Evolutionary conservation across 2,113 vertebrate species (phyloP), one percentile per base, ranked within the genome.

Genomic region (Urocitellus parryii): DNA sequence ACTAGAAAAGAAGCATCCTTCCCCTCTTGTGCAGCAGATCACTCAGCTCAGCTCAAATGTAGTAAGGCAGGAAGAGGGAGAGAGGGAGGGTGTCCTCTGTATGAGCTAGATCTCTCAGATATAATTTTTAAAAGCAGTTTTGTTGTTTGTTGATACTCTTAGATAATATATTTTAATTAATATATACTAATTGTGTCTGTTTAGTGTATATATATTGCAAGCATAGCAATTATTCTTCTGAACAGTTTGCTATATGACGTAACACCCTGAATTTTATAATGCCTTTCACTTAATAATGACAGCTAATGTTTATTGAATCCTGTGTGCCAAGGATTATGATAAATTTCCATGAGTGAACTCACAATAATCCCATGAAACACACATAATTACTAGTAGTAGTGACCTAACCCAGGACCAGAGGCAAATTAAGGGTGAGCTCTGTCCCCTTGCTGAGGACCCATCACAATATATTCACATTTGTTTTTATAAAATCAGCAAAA

Each of bases 161-260:
- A 39, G 39, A 39, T 6, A 88, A 82, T 97, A 25, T 24, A 42
- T 87, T 94, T 74, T 61, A 84, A 73, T 73, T 84, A 80, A 76
- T 84, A 34, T 63, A 16, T 81, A 63, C 76, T 51, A 39, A 2
- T 68, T 78, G 14, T 63, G 1, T 90, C 76, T 95, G 27, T 48
- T 91, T 70, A 83, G 18, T 85, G 5, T 90, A 42, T 84, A 81
- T 39, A 39, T 72, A 70, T 77, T 87, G 45, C 63, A 34, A 37
- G 16, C 32, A 39, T 51, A 29, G 25, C 48, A 92, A 74, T 58
- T 76, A 32, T 45, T 84, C 65, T 90, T 39, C 27, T 91, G 34
- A 72, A 51, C 16, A 48, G 7, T 70, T 74, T 68, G 73, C 78
- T 68, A 27, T 48, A 18, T 56, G 16, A 17, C 53, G 11, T 29